Conservation (phyloP, 2,888 invertebrate species). For the Xestia rhomboidea region DNA sequence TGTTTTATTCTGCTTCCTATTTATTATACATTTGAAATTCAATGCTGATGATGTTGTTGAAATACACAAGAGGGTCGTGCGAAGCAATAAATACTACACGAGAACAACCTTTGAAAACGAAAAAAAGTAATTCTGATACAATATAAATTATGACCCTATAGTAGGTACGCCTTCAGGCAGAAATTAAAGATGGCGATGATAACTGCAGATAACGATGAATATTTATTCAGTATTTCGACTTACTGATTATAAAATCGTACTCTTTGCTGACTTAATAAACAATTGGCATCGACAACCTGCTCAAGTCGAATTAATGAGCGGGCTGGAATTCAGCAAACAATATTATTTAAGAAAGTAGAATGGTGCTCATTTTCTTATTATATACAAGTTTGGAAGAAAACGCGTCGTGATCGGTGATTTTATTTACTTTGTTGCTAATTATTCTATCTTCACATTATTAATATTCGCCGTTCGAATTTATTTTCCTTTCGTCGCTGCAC, state of each 20-base stretch:
- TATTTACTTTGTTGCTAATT: neutral
- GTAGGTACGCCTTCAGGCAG: conserved; percentile 36
- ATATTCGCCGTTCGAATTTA: neutral
- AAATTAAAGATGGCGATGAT: conserved; percentile 61
- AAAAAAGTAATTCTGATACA: conserved; percentile 44
- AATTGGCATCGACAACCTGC: conserved; percentile 54
- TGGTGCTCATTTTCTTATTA: neutral
- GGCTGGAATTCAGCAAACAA: conserved; percentile 43
- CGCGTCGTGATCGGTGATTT: rapidly evolving
- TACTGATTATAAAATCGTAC: conserved; percentile 63
- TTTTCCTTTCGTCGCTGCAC: neutral
- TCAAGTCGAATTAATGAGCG: conserved; percentile 63
- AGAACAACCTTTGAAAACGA: conserved; percentile 31
- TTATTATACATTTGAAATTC: neutral
- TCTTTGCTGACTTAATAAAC: conserved; percentile 61
- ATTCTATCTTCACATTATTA: neutral
- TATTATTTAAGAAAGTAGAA: conserved; percentile 50
- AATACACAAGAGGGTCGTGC: conserved; percentile 25
- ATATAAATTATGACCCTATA: conserved; percentile 46
- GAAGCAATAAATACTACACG: conserved; percentile 32
- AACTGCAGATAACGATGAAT: conserved; percentile 55
- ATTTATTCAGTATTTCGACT: conserved; percentile 58
- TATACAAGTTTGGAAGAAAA: conserved; percentile 4
- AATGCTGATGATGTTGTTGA: conserved; percentile 36
- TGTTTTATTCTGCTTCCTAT: neutral